A percentile compares a stretch with the other conserved stretches of the same genome.
Conservation (phyloP, 35 echinoderm and acorn worm species). For the Eucidaris tribuloides region DNA sequence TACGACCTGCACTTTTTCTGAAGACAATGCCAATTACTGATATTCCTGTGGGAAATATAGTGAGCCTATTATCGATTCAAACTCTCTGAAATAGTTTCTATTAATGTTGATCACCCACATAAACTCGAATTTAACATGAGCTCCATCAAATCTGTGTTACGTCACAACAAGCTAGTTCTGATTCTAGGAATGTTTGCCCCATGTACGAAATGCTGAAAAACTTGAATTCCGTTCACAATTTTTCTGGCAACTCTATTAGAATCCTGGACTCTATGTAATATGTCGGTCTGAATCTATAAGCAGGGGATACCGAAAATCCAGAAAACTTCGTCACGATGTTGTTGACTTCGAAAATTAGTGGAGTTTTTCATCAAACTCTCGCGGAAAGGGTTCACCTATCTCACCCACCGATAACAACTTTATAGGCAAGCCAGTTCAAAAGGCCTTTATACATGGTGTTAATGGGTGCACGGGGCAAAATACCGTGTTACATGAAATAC, state of each 20-base stretch:
- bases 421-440: conserved; percentile 1
- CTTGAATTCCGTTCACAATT: conserved; percentile 8
- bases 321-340: conserved; percentile 23
- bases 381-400: conserved; percentile 3
- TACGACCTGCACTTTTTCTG: no score
- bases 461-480: conserved; percentile 28
- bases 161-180: no score
- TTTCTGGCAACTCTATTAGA: conserved; percentile 25
- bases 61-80: no score
- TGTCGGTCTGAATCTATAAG: neutral
- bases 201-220: conserved; percentile 21
- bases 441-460: neutral
- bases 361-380: conserved; percentile 20
- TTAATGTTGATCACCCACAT: no score
- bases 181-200: no score
- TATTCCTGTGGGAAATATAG: no score
- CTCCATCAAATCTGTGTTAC: no score
- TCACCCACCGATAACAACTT: neutral
- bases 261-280: neutral
- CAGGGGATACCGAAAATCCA: conserved; percentile 19
- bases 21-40: no score
- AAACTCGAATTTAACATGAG: no score
- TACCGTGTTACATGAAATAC: neutral
- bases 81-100: no score
- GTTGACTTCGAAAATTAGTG: neutral